Percentiles rank a stretch among this genome's conserved stretches.
These are phyloP conservation scores for Diachrysia chrysitis DNA, from an alignment of 2,888 invertebrate genomes.

Conservation along the genomic window DNA sequence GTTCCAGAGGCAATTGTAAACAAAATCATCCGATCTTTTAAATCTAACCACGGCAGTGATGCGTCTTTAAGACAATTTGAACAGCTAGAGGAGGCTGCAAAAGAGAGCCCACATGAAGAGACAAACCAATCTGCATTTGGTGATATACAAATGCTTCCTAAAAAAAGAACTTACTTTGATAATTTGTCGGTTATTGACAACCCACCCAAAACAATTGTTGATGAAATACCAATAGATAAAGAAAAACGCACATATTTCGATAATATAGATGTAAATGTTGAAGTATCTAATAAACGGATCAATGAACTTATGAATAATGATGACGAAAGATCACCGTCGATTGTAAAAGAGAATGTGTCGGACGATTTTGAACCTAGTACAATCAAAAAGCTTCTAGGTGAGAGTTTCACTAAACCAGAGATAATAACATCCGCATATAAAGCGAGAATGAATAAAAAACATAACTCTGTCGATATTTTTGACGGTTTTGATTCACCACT, in stretches of 20 bases:
- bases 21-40: constrained; percentile 69
- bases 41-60: constrained; percentile 65
- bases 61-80: constrained; percentile 77
- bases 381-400: constrained; percentile 77
- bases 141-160: constrained; percentile 66
- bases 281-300: constrained; percentile 53
- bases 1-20: constrained; percentile 63
- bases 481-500: constrained; percentile 71
- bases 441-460: constrained; percentile 65
- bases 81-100: constrained; percentile 72
- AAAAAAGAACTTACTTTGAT: constrained; percentile 70
- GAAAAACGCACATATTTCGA: constrained; percentile 72
- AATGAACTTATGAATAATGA: constrained; percentile 57
- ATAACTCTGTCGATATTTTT: constrained; percentile 77
- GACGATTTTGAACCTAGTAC: constrained; percentile 72
- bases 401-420: constrained; percentile 70
- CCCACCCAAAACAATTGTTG: constrained; percentile 15
- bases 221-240: constrained; percentile 37
- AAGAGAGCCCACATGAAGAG: constrained; percentile 47
- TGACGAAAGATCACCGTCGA: constrained; percentile 75
- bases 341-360: constrained; percentile 71
- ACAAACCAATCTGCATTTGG: constrained; percentile 52
- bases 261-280: constrained; percentile 61
- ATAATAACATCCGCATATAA: constrained; percentile 61
- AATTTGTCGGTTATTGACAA: constrained; percentile 45